Evolutionary conservation across 2,113 vertebrate genomes (phyloP).

Genomic region (Istiophorus platypterus): DNA sequence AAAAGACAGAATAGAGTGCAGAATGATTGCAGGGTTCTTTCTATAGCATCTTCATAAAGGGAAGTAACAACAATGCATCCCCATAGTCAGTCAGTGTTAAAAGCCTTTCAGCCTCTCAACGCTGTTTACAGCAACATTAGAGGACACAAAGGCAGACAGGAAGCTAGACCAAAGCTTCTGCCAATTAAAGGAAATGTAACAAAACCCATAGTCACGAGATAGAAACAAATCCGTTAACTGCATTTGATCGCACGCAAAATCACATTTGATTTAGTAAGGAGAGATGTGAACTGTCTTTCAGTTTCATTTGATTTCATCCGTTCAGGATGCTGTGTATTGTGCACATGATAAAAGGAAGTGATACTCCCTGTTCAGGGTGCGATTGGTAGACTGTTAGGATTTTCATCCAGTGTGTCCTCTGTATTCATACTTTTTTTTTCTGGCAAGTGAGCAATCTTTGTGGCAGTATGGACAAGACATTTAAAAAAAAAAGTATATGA

Average conservation of each 20-base stretch:
- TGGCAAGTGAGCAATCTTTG: not conserved
- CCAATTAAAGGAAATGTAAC: not conserved
- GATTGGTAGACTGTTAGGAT: too few relatives aligned
- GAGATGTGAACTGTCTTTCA: slow-evolving; percentile 4
- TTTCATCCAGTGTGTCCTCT: too few relatives aligned
- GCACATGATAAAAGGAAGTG: not conserved
- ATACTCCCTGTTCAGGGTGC: slow-evolving; percentile 5
- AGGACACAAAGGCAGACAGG: too few relatives aligned
- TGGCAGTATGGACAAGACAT: not conserved
- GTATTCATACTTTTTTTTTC: too few relatives aligned
- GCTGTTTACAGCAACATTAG: not conserved
- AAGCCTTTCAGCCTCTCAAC: not conserved
- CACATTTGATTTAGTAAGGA: not conserved
- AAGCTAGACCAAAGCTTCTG: not conserved
- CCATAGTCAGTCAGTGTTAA: not conserved
- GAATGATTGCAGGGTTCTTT: not conserved
- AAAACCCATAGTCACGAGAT: not conserved
- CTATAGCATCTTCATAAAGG: not conserved
- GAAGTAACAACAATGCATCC: not conserved
- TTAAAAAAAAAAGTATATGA: not conserved
- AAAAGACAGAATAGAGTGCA: not conserved
- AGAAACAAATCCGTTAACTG: not conserved
- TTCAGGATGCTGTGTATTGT: slow-evolving; percentile 2
- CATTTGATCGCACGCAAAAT: not conserved
- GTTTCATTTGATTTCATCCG: not conserved